Percentiles rank a stretch among this genome's conserved stretches.
phyloP scores from a whole-genome alignment of 2,113 vertebrate genomes.

The Chlamydotis undulata region DNA sequence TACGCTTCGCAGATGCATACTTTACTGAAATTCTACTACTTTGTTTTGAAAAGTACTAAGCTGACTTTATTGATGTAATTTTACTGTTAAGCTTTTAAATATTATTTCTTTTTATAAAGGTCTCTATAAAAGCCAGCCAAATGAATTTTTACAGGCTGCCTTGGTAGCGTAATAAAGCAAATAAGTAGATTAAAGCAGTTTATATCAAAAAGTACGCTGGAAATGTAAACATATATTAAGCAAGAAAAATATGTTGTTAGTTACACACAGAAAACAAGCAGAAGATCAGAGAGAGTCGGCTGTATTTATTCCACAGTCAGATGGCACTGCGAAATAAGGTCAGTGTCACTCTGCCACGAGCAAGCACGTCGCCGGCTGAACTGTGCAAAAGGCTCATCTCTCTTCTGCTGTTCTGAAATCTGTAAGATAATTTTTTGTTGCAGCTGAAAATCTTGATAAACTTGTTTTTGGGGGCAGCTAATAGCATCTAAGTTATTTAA shows the following conservation, averaged over 20 bases:
- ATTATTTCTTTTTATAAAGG: neutral
- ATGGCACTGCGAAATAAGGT: neutral
- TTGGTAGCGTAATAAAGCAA: neutral
- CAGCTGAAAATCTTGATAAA: neutral
- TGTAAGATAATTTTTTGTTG: neutral
- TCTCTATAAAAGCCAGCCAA: neutral
- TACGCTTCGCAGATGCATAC: neutral
- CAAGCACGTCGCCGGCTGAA: neutral
- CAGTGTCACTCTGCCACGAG: neutral
- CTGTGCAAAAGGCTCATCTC: neutral
- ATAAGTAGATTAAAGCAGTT: neutral
- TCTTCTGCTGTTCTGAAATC: neutral
- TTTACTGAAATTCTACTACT: neutral
- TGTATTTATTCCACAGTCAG: neutral
- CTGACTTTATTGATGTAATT: neutral
- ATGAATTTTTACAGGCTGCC: neutral
- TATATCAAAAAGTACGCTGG: neutral
- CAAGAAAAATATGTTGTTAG: neutral
- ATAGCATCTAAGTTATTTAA: neutral
- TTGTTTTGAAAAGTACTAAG: neutral
- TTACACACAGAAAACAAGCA: neutral
- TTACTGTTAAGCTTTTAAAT: constrained; percentile 21
- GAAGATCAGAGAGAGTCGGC: neutral
- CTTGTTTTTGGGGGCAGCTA: neutral
- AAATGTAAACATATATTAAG: neutral